Evolutionary conservation across 64 coral and sea anemone genomes (phyloP).

Genomic region (Platygyra sinensis): DNA sequence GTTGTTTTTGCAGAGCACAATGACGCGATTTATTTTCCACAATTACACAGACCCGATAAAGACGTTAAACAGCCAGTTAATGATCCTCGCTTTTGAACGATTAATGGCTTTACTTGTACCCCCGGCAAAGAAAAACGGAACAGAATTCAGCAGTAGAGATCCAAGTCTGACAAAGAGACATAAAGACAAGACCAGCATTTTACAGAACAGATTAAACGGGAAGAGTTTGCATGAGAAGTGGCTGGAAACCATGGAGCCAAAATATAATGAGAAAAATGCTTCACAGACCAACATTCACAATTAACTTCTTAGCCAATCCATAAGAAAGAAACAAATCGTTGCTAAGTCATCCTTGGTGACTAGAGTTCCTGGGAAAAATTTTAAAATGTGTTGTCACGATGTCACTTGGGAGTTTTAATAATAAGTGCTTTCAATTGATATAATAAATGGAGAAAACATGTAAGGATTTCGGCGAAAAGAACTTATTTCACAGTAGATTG

Average conservation of each 20-base stretch:
- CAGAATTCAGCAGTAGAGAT: too few relatives aligned
- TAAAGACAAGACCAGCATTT: background rate
- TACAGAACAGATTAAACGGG: background rate
- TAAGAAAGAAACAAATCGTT: background rate
- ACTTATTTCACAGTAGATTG: too few relatives aligned
- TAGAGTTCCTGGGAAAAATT: background rate
- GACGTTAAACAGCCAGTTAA: background rate
- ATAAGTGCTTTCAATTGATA: too few relatives aligned
- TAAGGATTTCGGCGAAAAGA: too few relatives aligned
- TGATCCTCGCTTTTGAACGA: constrained; percentile 18
- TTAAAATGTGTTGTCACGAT: background rate
- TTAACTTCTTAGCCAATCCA: background rate
- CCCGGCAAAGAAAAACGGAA: background rate
- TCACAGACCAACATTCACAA: background rate
- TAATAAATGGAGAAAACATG: too few relatives aligned
- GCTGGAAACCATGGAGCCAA: background rate
- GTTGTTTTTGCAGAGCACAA: background rate
- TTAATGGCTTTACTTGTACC: constrained; percentile 5
- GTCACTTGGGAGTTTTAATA: too few relatives aligned
- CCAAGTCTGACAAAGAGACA: background rate
- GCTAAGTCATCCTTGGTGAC: background rate
- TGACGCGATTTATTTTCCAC: background rate
- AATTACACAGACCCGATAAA: background rate
- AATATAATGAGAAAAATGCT: background rate
- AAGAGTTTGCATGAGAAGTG: background rate